Base-by-base conservation (phyloP, 2,113 vertebrate genomes). In the Barnardius zonarius region DNA sequence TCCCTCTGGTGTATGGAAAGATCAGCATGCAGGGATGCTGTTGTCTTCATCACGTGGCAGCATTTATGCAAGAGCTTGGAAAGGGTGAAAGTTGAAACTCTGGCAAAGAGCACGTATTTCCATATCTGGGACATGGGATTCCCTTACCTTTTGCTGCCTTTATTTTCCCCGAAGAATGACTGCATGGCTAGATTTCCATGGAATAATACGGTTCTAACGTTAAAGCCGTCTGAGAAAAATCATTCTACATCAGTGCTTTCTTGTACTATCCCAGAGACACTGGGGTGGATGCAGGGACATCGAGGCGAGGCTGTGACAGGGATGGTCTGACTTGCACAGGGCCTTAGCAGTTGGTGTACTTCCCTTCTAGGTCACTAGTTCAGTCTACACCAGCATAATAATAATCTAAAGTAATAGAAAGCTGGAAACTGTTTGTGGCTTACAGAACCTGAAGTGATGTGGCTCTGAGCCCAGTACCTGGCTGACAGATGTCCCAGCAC, bases 51-150 rank as follows among this genome's bases (percentile, higher is more conserved):
- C 81, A 48, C 0, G 1, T 8, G 7, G 83, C 69, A 89, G 66
- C 24, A 12, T 92, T 95, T 85, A 17, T 79, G 13, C 0, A 33
- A 91, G 61, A 92, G 46, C 81, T 79, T 89, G 87, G 84, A 91
- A 85, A 28, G 35, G 81, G 44, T 91, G 83, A 62, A 94, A 87
- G 84, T 79, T 11, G 17, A 91, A 93, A 85, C 91, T 86, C 91
- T 94, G 96, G 93, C 77, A 68, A 54, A 72, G 61, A 92, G 16
- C 10, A 1, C 11, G 30, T 67, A 12, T 91, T 95, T 95, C 74
- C 69, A 6, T 88, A 75, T 75, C 61, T 75, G 84, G 62, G 81
- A 76, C 39, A 23, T 0, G 81, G 95, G 81, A 95, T 96, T 93
- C 95, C 95, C 81, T 92, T 91, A 87, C 69, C 72, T 86, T 75